These are phyloP conservation scores for Aplysia californica DNA, from an alignment of 1,140 invertebrate genomes.

Conservation along the genomic window DNA sequence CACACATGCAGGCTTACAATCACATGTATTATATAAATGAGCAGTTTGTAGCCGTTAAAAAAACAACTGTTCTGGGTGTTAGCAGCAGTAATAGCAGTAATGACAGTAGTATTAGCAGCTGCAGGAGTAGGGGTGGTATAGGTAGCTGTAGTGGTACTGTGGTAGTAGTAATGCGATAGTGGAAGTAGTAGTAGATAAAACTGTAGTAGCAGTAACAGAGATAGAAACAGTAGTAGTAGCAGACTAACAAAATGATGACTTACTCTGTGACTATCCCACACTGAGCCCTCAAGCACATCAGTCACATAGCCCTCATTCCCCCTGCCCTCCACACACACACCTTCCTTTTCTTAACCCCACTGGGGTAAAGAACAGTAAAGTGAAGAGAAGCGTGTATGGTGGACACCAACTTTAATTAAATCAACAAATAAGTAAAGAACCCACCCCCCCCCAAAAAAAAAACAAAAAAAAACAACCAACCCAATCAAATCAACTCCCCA, in stretches of 20 bases:
- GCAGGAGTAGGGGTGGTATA: neutral
- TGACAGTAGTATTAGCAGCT: constrained; percentile 2
- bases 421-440: too few relatives aligned
- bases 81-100: constrained; percentile 4
- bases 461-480: too few relatives aligned
- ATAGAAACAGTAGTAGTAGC: neutral
- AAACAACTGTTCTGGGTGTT: neutral
- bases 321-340: neutral
- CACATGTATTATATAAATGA: too few relatives aligned
- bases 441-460: too few relatives aligned
- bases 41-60: neutral
- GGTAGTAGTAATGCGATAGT: neutral
- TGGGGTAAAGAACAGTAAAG: too few relatives aligned
- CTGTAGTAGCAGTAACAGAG: neutral
- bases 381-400: too few relatives aligned
- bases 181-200: neutral
- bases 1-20: too few relatives aligned
- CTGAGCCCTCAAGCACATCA: too few relatives aligned
- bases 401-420: too few relatives aligned
- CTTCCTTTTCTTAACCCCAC: neutral
- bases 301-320: neutral
- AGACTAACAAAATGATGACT: too few relatives aligned
- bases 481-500: too few relatives aligned
- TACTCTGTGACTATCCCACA: too few relatives aligned
- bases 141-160: neutral